Conservation (phyloP, 2,113 vertebrate genomes). For the Cephalopholis sonnerati region DNA sequence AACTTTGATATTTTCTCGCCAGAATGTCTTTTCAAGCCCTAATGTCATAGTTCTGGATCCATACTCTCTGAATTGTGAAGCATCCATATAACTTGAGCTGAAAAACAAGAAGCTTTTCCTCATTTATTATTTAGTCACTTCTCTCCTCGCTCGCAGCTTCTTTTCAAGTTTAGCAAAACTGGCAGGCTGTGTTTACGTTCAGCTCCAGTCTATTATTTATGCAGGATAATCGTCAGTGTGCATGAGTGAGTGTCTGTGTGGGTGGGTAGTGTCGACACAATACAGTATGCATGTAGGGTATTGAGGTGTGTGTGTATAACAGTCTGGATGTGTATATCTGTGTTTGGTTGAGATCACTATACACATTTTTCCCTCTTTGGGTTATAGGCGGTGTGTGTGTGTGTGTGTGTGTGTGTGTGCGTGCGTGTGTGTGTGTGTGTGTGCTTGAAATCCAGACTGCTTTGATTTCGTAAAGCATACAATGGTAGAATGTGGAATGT, state of each 20-base stretch:
- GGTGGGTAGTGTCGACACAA: neutral
- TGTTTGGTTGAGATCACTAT: neutral
- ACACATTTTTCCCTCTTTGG: neutral
- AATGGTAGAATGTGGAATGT: too few relatives aligned
- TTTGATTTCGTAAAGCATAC: too few relatives aligned
- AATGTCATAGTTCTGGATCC: constrained; percentile 4
- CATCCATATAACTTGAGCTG: constrained; percentile 1
- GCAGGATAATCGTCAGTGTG: constrained; percentile 34
- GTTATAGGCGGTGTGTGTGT: neutral
- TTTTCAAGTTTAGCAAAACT: constrained; percentile 58
- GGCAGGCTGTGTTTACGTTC: constrained; percentile 50
- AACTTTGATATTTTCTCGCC: neutral
- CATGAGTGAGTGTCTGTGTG: constrained; percentile 4
- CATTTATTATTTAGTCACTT: constrained; percentile 57
- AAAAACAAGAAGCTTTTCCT: constrained; percentile 33
- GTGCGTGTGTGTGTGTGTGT: neutral
- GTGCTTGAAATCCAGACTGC: too few relatives aligned
- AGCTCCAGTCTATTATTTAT: constrained; percentile 56
- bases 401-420: neutral
- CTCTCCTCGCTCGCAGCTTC: constrained; percentile 16
- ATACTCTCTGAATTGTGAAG: constrained; percentile 16
- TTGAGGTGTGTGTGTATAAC: neutral
- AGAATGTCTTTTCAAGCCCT: neutral
- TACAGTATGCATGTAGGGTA: neutral
- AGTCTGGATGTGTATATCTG: neutral